A percentile compares a stretch with the other conserved stretches of the same genome.
These are phyloP conservation scores for Polypedilum pembai DNA, from an alignment of 1,140 invertebrate species.

Conservation along the genomic window DNA sequence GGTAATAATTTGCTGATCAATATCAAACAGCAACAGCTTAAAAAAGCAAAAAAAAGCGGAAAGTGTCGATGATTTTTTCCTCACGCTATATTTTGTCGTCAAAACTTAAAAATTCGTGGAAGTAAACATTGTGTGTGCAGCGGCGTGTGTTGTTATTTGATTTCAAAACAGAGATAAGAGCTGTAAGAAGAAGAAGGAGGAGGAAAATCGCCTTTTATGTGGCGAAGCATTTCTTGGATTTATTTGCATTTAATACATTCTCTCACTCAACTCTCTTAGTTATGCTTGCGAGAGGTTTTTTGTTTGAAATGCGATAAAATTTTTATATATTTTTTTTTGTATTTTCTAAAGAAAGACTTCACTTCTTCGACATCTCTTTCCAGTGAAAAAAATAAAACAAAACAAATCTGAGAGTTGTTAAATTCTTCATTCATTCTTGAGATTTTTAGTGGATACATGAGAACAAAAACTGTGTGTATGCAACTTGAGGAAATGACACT, in stretches of 20 bases:
- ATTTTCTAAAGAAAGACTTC: background rate
- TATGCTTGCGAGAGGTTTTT: background rate
- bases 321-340: background rate
- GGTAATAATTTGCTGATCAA: conserved; percentile 13
- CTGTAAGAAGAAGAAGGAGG: background rate
- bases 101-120: conserved; percentile 6
- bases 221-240: conserved; percentile 10
- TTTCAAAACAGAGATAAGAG: conserved; percentile 14
- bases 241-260: conserved; percentile 10
- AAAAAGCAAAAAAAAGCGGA: background rate
- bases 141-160: conserved; percentile 13
- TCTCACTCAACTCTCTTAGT: background rate
- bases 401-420: too few species aligned
- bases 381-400: background rate
- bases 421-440: too few species aligned
- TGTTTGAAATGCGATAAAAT: background rate
- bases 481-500: too few species aligned
- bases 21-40: background rate
- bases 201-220: conserved; percentile 6
- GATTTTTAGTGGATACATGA: too few species aligned
- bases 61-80: background rate
- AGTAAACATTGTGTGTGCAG: background rate
- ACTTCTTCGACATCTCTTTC: background rate
- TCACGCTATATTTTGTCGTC: background rate
- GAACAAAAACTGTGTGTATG: too few species aligned